Evolutionary conservation across 92 coral and sea anemone species (phyloP).

Genomic region (Porites cylindrica): DNA sequence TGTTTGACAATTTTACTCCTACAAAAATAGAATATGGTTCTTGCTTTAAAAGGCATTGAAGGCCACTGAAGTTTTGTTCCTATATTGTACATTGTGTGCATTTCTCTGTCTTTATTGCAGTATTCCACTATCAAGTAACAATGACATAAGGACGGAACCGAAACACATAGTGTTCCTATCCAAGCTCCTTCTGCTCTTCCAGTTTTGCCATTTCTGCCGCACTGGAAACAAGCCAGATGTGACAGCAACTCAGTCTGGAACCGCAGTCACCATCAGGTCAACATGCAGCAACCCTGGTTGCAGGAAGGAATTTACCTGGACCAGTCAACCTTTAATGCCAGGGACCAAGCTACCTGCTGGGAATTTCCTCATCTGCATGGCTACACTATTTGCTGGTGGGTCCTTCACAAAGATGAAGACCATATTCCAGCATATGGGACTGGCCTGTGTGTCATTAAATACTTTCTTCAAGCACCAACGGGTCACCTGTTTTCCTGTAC

Average conservation of each 20-base stretch:
- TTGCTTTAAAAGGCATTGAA: no score
- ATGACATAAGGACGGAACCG: constrained; percentile 54
- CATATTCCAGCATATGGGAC: constrained; percentile 72
- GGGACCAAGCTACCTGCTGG: constrained; percentile 55
- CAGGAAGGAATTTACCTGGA: constrained; percentile 48
- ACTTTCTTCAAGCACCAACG: constrained; percentile 64
- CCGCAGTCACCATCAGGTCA: constrained; percentile 48
- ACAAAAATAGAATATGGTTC: no score
- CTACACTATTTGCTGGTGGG: constrained; percentile 69
- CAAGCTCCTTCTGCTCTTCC: constrained; percentile 63
- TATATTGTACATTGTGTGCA: no score
- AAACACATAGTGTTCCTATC: constrained; percentile 68
- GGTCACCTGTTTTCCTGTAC: neutral
- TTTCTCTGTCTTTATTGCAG: no score
- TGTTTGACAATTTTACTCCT: no score
- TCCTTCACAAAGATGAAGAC: constrained; percentile 55
- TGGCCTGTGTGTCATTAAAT: constrained; percentile 60
- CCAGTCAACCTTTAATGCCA: constrained; percentile 69
- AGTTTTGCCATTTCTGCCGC: constrained; percentile 38
- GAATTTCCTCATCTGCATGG: constrained; percentile 74
- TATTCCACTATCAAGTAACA: no score
- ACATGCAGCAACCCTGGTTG: constrained; percentile 59
- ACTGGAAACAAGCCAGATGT: constrained; percentile 53
- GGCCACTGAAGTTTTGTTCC: no score
- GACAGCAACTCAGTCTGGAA: constrained; percentile 59